A percentile compares a stretch with the other conserved stretches of the same genome.
These are phyloP conservation scores for Drosophila funebris DNA, from an alignment of 1,140 invertebrate species.

Conservation along the genomic window DNA sequence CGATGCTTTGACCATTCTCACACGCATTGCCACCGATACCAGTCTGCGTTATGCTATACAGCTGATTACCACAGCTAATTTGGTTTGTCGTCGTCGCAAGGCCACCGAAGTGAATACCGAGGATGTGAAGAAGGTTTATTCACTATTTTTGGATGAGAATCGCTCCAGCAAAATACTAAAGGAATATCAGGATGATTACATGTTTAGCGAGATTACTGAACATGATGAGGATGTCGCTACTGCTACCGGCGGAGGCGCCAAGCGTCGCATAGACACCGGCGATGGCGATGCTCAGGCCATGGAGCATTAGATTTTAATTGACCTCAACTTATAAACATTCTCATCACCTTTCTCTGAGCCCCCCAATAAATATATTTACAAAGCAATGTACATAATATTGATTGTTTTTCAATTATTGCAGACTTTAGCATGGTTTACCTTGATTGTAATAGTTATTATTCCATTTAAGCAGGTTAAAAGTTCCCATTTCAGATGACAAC, in stretches of 20 bases:
- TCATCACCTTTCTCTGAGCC: conserved; percentile 32
- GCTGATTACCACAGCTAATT: conserved; percentile 96
- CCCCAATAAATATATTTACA: conserved; percentile 58
- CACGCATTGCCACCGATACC: conserved; percentile 95
- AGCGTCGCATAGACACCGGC: conserved; percentile 59
- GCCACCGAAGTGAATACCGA: conserved; percentile 93
- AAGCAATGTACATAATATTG: conserved; percentile 17
- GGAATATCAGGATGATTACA: conserved; percentile 98
- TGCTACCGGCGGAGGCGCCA: conserved; percentile 42
- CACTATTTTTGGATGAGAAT: conserved; percentile 96
- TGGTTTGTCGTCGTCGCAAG: conserved; percentile 93
- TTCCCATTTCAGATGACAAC: too few species aligned
- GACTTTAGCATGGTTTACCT: too few species aligned
- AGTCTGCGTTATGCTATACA: conserved; percentile 99
- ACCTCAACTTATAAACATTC: conserved; percentile 50
- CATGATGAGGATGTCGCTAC: conserved; percentile 61
- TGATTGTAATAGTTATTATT: too few species aligned
- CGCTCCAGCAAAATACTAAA: conserved; percentile 96
- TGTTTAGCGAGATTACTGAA: conserved; percentile 91
- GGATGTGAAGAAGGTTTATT: conserved; percentile 97
- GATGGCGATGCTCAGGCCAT: conserved; percentile 73
- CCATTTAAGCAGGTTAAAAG: too few species aligned
- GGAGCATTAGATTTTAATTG: conserved; percentile 62
- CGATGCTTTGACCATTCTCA: conserved; percentile 95
- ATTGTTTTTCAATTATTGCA: background rate